Conservation (phyloP, 2,888 invertebrate genomes). For the Priocnemis perturbator region DNA sequence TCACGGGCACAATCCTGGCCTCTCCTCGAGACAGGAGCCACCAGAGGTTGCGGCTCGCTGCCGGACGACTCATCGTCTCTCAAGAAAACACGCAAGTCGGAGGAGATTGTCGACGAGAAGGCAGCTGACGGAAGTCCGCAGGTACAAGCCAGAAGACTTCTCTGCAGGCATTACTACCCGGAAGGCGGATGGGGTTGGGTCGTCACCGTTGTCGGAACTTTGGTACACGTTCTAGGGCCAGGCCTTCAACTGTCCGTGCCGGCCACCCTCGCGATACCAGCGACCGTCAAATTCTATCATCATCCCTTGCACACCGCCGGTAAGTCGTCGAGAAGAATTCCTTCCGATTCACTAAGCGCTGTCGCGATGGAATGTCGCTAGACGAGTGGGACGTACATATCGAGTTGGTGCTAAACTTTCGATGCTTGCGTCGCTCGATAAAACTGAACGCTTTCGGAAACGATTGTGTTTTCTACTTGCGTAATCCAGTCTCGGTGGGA, state of each 20-base stretch:
- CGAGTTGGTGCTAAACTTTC: neutral
- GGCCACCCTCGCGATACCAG: slow-evolving; percentile 60
- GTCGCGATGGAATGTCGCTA: neutral
- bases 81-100: slow-evolving; percentile 58
- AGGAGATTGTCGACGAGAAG: neutral
- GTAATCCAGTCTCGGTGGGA: no score
- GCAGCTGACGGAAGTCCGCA: slow-evolving; percentile 57
- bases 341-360: neutral
- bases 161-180: slow-evolving; percentile 87
- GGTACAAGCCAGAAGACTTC: slow-evolving; percentile 80
- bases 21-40: slow-evolving; percentile 63
- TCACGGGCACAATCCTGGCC: slow-evolving; percentile 78
- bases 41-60: slow-evolving; percentile 19
- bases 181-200: slow-evolving; percentile 94
- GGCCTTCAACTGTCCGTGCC: slow-evolving; percentile 83
- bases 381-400: neutral
- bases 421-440: no score
- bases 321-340: slow-evolving; percentile 42
- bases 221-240: slow-evolving; percentile 85
- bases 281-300: slow-evolving; percentile 64
- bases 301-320: slow-evolving; percentile 65
- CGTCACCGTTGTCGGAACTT: slow-evolving; percentile 79
- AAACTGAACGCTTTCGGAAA: no score
- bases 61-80: neutral
- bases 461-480: no score